Base-by-base conservation (phyloP, 2,888 invertebrate genomes). In the Drosophila pegasa region DNA sequence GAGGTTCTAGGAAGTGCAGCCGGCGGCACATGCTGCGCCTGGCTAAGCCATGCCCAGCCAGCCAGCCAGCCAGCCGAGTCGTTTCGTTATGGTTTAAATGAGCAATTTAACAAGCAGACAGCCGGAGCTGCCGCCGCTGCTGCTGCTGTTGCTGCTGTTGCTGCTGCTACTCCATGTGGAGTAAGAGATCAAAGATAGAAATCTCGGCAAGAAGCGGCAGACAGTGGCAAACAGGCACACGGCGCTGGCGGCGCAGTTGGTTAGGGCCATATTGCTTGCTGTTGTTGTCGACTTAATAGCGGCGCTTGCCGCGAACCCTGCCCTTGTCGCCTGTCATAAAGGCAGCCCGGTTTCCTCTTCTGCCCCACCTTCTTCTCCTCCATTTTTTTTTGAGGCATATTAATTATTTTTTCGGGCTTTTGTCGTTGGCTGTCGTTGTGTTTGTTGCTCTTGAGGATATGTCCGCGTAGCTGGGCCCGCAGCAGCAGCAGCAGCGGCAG, bases 181-280 rank as follows among this genome's bases (percentile, higher is more conserved):
- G 90, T 90, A 88, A 90, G 90, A 83, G 90, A 90, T 90, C 90
- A 90, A 86, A 89, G 90, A 90, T 90, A 88, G 82, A 81, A 86
- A 90, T 90, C 90, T 87, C 72, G 71, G 84, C 88, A 88, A 88
- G 83, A 83, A 88, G 88, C 80, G 80, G 86, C 80, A 85, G 86
- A 81, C 86, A 80, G 86, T 87, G 89, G 80, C 85, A 86, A 85
- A 71, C 85, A 75, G 76, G 74, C 74, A 78, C 62, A 80, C 71
- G 67, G 71, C 64, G 66, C 69, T 72, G 71, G 63, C 61, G 57
- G 66, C 72, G 67, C 67, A n/a, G 50, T 76, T 82, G 71, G 80
- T 72, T 88, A 83, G 83, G 87, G 83, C 86, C 50, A 50, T 87
- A 88, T 89, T 89, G 87, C 84, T 88, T 84, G 87, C 88, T 90